Evolutionary conservation across 2,888 invertebrate genomes (phyloP).

Genomic region (Kuschelorhynchus macadamiae): DNA sequence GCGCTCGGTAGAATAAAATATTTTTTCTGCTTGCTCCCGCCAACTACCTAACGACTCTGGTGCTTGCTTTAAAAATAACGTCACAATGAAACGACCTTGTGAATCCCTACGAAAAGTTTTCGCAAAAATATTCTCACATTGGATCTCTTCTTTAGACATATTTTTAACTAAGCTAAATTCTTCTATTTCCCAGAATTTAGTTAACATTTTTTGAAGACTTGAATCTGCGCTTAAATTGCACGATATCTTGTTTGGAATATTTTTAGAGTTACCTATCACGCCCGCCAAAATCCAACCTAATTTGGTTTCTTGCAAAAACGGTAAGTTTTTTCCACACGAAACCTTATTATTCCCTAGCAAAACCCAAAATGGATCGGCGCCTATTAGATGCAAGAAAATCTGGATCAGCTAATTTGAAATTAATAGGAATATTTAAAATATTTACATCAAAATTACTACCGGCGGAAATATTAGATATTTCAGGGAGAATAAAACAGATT

Average conservation of each 20-base stretch:
- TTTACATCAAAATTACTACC: not conserved
- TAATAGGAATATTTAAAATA: not conserved
- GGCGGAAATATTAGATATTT: not conserved
- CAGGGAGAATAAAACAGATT: not conserved
- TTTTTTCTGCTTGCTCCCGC: no score
- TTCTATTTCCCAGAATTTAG: no score
- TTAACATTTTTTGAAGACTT: no score
- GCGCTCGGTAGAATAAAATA: no score
- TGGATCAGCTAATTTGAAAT: not conserved
- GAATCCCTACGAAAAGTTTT: no score
- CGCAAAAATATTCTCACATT: not conserved
- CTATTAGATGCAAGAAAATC: conserved; percentile 16
- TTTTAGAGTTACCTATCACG: not conserved
- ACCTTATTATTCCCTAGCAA: conserved; percentile 1
- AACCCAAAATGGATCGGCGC: not conserved
- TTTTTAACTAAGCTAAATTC: not conserved
- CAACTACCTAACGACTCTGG: not conserved
- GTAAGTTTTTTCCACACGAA: conserved; percentile 10
- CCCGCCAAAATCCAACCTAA: not conserved
- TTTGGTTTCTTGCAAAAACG: conserved; percentile 6
- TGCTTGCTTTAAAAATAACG: not conserved
- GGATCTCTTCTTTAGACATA: not conserved
- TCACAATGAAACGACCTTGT: no score
- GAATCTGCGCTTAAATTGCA: not conserved
- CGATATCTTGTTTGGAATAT: not conserved